Percentiles rank a stretch among this genome's conserved stretches.
Conservation (phyloP, 2,797 vertebrate genomes). For the Ctenopoma multispine region DNA sequence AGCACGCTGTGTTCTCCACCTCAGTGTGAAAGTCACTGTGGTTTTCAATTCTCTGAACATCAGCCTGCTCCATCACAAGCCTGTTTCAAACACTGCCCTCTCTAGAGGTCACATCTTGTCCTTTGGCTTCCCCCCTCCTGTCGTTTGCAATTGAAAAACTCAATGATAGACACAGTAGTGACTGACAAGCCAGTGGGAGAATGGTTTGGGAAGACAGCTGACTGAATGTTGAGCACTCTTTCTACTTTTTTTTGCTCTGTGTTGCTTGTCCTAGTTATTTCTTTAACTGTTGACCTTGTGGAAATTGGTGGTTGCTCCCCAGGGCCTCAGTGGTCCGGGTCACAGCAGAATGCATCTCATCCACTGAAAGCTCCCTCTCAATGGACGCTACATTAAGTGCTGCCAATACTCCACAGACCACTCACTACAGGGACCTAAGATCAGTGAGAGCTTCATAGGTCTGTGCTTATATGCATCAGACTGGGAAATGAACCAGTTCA, state of each 20-base stretch:
- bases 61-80: conserved; percentile 32
- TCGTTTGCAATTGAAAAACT: conserved; percentile 53
- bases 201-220: conserved; percentile 54
- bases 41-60: conserved; percentile 47
- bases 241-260: conserved; percentile 53
- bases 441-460: conserved; percentile 38
- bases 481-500: conserved; percentile 40
- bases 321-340: conserved; percentile 58
- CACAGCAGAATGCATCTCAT: conserved; percentile 70
- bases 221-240: conserved; percentile 60
- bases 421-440: conserved; percentile 50
- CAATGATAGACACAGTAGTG: conserved; percentile 48
- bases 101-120: conserved; percentile 61
- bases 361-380: conserved; percentile 56
- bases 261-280: conserved; percentile 68
- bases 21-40: conserved; percentile 33
- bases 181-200: conserved; percentile 53
- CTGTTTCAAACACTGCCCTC: conserved; percentile 34
- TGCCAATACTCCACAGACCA: conserved; percentile 50
- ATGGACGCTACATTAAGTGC: conserved; percentile 65
- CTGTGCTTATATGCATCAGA: conserved; percentile 39
- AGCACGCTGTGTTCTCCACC: conserved; percentile 29
- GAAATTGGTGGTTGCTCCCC: conserved; percentile 79
- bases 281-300: conserved; percentile 81
- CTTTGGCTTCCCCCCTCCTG: conserved; percentile 37